A percentile compares a stretch with the other conserved stretches of the same genome.
These are phyloP conservation scores for Sthenelais limicola DNA, from an alignment of 2,888 invertebrate genomes.

Conservation along the genomic window DNA sequence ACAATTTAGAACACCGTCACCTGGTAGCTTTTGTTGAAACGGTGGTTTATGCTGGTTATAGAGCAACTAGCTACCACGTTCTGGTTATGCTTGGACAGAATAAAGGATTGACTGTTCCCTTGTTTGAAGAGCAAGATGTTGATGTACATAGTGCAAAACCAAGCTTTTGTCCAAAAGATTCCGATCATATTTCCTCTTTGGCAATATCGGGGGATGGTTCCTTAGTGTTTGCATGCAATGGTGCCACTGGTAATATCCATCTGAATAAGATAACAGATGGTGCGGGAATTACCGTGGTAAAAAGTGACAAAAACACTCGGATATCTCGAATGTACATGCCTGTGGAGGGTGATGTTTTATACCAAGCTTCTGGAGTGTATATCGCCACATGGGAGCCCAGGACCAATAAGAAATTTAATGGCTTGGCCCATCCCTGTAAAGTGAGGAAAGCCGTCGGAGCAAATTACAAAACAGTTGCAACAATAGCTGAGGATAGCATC, in stretches of 20 bases:
- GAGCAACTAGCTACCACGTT: slow-evolving; percentile 41
- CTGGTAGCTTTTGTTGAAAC: slow-evolving; percentile 6
- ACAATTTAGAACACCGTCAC: neutral
- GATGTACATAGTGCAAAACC: slow-evolving; percentile 27
- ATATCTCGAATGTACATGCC: slow-evolving; percentile 15
- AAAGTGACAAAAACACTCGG: neutral
- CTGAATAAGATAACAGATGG: slow-evolving; percentile 27
- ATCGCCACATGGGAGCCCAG: slow-evolving; percentile 26
- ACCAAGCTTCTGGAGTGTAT: slow-evolving; percentile 23
- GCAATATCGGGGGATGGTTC: slow-evolving; percentile 16
- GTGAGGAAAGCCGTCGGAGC: slow-evolving; percentile 37
- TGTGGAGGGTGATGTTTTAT: slow-evolving; percentile 18
- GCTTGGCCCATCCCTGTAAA: slow-evolving; percentile 43
- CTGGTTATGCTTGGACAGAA: neutral
- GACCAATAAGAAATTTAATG: neutral
- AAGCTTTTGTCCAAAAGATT: slow-evolving; percentile 29
- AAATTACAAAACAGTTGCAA: slow-evolving; percentile 48
- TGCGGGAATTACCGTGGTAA: neutral
- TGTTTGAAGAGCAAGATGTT: slow-evolving; percentile 34
- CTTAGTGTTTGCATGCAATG: slow-evolving; percentile 37
- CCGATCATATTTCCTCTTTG: slow-evolving; percentile 43
- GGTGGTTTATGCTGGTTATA: slow-evolving; percentile 37
- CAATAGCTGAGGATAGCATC: slow-evolving; percentile 56
- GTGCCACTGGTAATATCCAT: slow-evolving; percentile 37
- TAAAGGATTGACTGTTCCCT: neutral